A percentile compares a stretch with the other conserved stretches of the same genome.
Evolutionary conservation across 1,140 invertebrate genomes (phyloP).

Genomic region (Apis cerana): DNA sequence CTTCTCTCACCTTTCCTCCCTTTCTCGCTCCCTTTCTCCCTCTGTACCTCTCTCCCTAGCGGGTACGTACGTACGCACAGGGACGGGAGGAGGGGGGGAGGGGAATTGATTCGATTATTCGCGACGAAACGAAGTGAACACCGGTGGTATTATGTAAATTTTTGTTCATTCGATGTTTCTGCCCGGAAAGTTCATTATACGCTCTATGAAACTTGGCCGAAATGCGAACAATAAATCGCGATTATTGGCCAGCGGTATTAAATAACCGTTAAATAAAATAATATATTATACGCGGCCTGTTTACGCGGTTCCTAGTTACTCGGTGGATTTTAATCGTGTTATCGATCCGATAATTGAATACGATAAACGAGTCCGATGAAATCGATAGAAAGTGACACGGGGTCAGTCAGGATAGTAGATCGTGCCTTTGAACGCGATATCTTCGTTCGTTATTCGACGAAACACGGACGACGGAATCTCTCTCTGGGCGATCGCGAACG

Average conservation of each 20-base stretch:
- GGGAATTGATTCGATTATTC: slow-evolving; percentile 41
- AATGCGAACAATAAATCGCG: slow-evolving; percentile 53
- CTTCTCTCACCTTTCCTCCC: neutral
- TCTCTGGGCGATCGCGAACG: neutral
- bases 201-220: slow-evolving; percentile 53
- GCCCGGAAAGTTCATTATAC: slow-evolving; percentile 46
- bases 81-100: neutral
- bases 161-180: slow-evolving; percentile 34
- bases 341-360: slow-evolving; percentile 57
- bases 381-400: slow-evolving; percentile 35
- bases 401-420: neutral
- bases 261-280: slow-evolving; percentile 56
- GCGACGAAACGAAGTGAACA: slow-evolving; percentile 32
- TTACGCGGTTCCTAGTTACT: slow-evolving; percentile 46
- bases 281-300: slow-evolving; percentile 58
- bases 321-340: slow-evolving; percentile 59
- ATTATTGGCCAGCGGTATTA: slow-evolving; percentile 50
- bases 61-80: neutral
- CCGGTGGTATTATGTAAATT: slow-evolving; percentile 44
- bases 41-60: no score
- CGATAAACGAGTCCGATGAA: slow-evolving; percentile 38
- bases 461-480: neutral
- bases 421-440: neutral
- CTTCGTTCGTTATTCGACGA: neutral
- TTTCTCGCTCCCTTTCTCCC: neutral